Evolutionary conservation across 1,140 invertebrate genomes (phyloP).

Genomic region (Antheraea mylitta): DNA sequence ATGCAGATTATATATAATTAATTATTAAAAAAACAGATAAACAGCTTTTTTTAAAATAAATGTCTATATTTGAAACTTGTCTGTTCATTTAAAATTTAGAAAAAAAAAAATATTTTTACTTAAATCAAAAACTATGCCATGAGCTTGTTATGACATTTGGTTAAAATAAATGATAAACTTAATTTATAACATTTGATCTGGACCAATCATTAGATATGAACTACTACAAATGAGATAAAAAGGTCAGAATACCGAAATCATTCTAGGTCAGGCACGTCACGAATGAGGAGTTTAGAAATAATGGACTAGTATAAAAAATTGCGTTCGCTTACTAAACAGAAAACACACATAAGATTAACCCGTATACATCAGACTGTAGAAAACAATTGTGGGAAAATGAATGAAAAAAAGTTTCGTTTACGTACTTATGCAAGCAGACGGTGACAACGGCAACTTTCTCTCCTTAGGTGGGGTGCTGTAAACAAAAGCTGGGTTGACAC

Average conservation of each 20-base stretch:
- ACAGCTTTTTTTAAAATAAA: no score
- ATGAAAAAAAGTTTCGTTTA: constrained; percentile 30
- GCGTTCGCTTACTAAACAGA: neutral
- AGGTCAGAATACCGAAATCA: neutral
- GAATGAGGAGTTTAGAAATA: neutral
- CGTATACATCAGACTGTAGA: neutral
- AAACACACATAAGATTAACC: neutral
- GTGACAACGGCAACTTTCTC: constrained; percentile 59
- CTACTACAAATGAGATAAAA: neutral
- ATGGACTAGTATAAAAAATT: neutral
- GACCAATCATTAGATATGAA: neutral
- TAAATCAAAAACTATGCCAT: no score
- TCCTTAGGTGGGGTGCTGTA: constrained; percentile 72
- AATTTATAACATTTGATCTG: neutral
- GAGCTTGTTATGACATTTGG: no score
- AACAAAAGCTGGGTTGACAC: constrained; percentile 70
- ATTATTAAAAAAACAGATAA: no score
- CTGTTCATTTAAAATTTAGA: no score
- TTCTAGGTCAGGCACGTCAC: neutral
- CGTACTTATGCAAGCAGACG: constrained; percentile 66
- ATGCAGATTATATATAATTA: no score
- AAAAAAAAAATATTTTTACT: no score
- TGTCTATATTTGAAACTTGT: no score
- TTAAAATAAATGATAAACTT: neutral
- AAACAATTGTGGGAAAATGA: neutral